A percentile compares a stretch with the other conserved stretches of the same genome.
Evolutionary conservation across 1,140 invertebrate genomes (phyloP).

Genomic region (Caerostris extrusa): DNA sequence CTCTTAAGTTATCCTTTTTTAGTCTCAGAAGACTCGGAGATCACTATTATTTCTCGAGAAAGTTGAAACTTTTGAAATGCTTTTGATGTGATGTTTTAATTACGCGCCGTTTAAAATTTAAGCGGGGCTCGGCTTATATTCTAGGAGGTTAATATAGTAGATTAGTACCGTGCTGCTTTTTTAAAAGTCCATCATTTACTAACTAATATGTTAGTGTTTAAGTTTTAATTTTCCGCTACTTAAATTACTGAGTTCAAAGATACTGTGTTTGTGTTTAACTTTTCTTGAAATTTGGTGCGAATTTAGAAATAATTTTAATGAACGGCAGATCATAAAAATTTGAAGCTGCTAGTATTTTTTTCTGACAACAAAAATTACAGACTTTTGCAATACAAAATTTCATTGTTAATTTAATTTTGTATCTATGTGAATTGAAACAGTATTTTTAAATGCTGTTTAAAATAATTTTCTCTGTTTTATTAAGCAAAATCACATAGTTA

Average conservation of each 20-base stretch:
- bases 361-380: too few relatives aligned
- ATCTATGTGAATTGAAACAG: too few relatives aligned
- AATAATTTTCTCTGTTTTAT: too few relatives aligned
- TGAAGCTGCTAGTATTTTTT: neutral
- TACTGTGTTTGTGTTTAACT: neutral
- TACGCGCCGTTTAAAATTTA: conserved; percentile 50
- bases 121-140: conserved; percentile 40
- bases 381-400: neutral
- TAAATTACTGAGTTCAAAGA: conserved; percentile 8
- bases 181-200: conserved; percentile 19
- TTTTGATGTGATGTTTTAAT: conserved; percentile 75
- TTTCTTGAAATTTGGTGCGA: neutral
- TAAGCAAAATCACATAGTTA: too few relatives aligned
- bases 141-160: conserved; percentile 51
- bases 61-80: conserved; percentile 67
- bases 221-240: conserved; percentile 45
- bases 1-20: conserved; percentile 71
- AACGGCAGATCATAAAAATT: neutral
- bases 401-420: neutral
- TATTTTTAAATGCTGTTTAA: too few relatives aligned
- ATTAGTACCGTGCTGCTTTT: conserved; percentile 1
- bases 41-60: conserved; percentile 46
- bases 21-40: conserved; percentile 35
- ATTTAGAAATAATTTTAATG: neutral
- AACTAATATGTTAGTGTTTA: conserved; percentile 12